Base-by-base conservation (phyloP, 2,797 vertebrate species). In the Pteronotus mesoamericanus region DNA sequence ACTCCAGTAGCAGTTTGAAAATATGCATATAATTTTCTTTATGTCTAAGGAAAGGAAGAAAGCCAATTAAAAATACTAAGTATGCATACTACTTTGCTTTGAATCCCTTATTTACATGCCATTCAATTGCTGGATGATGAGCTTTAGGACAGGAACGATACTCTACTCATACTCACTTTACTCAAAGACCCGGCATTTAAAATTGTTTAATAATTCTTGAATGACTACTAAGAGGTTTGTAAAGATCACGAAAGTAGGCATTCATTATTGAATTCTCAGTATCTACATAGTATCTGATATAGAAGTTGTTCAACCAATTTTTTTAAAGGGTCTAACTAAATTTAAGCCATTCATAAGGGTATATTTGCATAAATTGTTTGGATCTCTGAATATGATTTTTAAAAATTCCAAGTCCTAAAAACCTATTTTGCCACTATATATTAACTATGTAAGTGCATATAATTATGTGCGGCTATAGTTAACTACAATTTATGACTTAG, bases 241-340 rank as follows among this genome's bases (percentile, higher is more conserved):
- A 77, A 89, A n/a, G 26, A 90, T 9, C 6, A 26, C 86, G 42
- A 93, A 77, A 5, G 5, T 64, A 53, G 42, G 92, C 4, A 83
- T 61, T 87, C 21, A 51, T 77, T 61, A 74, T 78, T 82, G 53
- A 92, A 61, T 86, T 22, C 37, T 94, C 10, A 59, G 0, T 69
- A 66, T 90, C 19, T 91, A 6, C 61, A 55, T 32, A 88, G 39
- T 93, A 59, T 68, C 39, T 75, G 71, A 61, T 69, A 48, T 5
- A 84, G 22, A 88, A 82, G 2, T 93, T 91, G 46, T 82, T 88
- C 15, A 91, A 3, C 59, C 83, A 74, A 55, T 78, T 90, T 53
- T 74, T 97, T 89, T 96, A 59, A 83, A 89, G 19, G 7, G 78
- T 80, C 64, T 94, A 18, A 80, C 78, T 71, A 26, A 78, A 88